Conservation (phyloP, 1,140 invertebrate species). For the Macrobrachium rosenbergii region DNA sequence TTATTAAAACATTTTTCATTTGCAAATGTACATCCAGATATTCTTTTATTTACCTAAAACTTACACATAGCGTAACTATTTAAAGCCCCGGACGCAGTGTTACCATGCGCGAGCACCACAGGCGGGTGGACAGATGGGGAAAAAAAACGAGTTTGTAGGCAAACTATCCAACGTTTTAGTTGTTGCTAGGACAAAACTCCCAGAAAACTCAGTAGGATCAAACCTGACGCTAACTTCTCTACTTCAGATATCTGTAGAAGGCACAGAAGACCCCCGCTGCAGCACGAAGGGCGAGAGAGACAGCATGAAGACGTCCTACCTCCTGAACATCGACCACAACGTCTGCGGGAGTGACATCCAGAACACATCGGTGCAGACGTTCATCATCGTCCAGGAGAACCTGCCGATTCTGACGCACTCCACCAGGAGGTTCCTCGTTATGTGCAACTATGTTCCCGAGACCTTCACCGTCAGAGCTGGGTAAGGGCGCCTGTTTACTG, state of each 20-base stretch:
- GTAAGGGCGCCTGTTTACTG: conserved; percentile 65
- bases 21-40: too few species aligned
- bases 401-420: conserved; percentile 84
- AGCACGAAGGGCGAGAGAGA: conserved; percentile 72
- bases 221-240: neutral
- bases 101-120: too few species aligned
- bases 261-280: conserved; percentile 66
- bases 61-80: too few species aligned
- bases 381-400: conserved; percentile 85
- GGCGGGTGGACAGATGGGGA: too few species aligned
- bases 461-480: conserved; percentile 83
- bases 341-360: conserved; percentile 83
- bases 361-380: conserved; percentile 79
- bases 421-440: conserved; percentile 82
- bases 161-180: too few species aligned
- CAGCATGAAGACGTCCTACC: conserved; percentile 80
- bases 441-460: conserved; percentile 84
- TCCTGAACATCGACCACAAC: conserved; percentile 80
- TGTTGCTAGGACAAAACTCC: neutral
- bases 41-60: too few species aligned
- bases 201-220: neutral
- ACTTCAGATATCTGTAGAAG: conserved; percentile 76
- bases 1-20: too few species aligned
- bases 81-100: too few species aligned
- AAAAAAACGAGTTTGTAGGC: too few species aligned